phyloP scores from a whole-genome alignment of 2,888 invertebrate genomes.

The Cryptocheilus praepositus region DNA sequence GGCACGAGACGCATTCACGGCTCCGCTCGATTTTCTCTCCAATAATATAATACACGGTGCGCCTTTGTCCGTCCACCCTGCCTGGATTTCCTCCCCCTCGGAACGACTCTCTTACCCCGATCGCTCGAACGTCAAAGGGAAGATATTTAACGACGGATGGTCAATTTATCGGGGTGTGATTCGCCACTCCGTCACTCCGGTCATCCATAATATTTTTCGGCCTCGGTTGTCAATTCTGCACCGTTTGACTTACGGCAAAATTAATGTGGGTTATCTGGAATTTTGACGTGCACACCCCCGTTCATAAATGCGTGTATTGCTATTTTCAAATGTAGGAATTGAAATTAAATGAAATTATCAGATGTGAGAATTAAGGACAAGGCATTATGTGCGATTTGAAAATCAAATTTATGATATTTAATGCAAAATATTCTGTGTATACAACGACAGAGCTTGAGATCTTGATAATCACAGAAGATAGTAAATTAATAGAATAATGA shows the following conservation, averaged over 20 bases:
- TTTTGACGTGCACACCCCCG: too few relatives aligned
- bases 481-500: too few relatives aligned
- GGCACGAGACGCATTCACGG: slow-evolving; percentile 15
- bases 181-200: slow-evolving; percentile 51
- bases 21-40: slow-evolving; percentile 31
- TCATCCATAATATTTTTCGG: slow-evolving; percentile 35
- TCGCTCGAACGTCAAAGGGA: slow-evolving; percentile 60
- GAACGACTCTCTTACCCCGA: slow-evolving; percentile 32
- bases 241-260: background rate
- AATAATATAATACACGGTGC: slow-evolving; percentile 33
- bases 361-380: too few relatives aligned
- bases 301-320: too few relatives aligned
- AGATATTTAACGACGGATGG: slow-evolving; percentile 68
- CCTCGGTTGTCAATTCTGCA: background rate
- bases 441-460: too few relatives aligned
- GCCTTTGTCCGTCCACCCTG: slow-evolving; percentile 35
- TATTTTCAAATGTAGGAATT: too few relatives aligned
- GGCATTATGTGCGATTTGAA: too few relatives aligned
- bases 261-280: too few relatives aligned
- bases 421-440: too few relatives aligned
- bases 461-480: too few relatives aligned
- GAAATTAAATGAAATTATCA: too few relatives aligned
- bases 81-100: slow-evolving; percentile 20
- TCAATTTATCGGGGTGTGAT: slow-evolving; percentile 71
- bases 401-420: too few relatives aligned